Conservation (phyloP, 2,797 vertebrate genomes). For the Enteromius treurensis region DNA sequence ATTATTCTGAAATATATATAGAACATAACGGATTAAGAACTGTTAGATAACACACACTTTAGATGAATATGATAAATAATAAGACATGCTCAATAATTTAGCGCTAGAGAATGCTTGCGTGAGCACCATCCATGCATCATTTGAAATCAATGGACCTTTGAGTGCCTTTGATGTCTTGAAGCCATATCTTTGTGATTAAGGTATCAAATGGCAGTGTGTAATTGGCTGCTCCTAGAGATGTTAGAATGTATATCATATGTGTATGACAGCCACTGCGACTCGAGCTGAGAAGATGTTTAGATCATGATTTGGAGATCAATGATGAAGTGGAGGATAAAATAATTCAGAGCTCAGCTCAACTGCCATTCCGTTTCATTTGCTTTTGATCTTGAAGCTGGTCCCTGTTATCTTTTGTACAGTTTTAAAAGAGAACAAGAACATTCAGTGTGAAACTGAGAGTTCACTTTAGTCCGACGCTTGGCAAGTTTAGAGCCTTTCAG, state of each 20-base stretch:
- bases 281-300: conserved; percentile 15
- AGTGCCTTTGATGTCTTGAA: conserved; percentile 41
- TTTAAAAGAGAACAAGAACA: conserved; percentile 1
- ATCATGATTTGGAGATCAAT: conserved; percentile 42
- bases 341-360: conserved; percentile 19
- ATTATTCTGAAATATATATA: conserved; percentile 1
- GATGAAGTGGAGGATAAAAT: conserved; percentile 38
- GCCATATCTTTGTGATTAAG: conserved; percentile 38
- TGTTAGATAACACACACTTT: conserved; percentile 17
- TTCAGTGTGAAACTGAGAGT: background rate
- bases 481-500: background rate
- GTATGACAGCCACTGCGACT: conserved; percentile 18
- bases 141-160: conserved; percentile 41
- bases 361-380: conserved; percentile 6
- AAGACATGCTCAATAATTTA: conserved; percentile 7
- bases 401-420: conserved; percentile 29
- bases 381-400: conserved; percentile 39
- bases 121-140: conserved; percentile 29
- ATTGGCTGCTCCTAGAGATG: conserved; percentile 43
- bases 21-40: conserved; percentile 3
- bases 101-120: conserved; percentile 1
- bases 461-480: background rate
- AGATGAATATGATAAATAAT: conserved; percentile 3
- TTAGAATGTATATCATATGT: conserved; percentile 31
- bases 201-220: conserved; percentile 46